phyloP scores from a whole-genome alignment of 2,888 invertebrate genomes.

The Epinotia brunnichana region DNA sequence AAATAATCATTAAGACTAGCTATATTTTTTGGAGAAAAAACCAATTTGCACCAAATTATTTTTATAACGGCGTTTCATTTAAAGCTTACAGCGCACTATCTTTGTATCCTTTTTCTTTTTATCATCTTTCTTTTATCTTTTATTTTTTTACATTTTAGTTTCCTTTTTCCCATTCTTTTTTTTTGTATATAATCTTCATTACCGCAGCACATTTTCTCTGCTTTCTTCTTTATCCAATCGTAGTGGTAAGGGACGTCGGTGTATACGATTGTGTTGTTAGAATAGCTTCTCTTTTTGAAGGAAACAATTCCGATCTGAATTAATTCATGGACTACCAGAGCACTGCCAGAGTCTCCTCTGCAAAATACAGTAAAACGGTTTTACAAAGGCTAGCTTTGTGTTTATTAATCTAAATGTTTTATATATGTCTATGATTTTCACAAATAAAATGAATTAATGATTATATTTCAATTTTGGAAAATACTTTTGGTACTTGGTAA shows the following conservation, averaged over 20 bases:
- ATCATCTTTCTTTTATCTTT: not conserved
- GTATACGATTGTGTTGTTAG: constrained; percentile 53
- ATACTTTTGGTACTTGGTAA: too few relatives aligned
- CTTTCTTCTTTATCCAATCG: constrained; percentile 47
- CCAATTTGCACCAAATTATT: too few relatives aligned
- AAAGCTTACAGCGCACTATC: too few relatives aligned
- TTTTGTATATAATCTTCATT: not conserved
- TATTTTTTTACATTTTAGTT: not conserved
- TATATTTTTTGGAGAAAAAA: too few relatives aligned
- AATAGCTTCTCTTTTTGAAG: constrained; percentile 48
- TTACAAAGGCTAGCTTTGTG: not conserved
- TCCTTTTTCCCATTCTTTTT: not conserved
- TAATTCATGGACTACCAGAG: constrained; percentile 53
- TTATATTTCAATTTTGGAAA: too few relatives aligned
- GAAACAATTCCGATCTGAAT: constrained; percentile 64
- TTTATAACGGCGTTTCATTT: too few relatives aligned
- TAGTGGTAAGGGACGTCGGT: constrained; percentile 53
- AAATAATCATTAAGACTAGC: too few relatives aligned
- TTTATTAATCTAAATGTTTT: too few relatives aligned
- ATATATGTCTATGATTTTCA: too few relatives aligned
- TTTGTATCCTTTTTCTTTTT: not conserved
- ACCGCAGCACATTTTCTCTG: constrained; percentile 42
- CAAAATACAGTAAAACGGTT: constrained; percentile 34
- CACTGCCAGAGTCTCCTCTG: constrained; percentile 66
- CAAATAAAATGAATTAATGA: too few relatives aligned